Conservation (phyloP, 2,797 vertebrate species). For the Sciurus carolinensis region DNA sequence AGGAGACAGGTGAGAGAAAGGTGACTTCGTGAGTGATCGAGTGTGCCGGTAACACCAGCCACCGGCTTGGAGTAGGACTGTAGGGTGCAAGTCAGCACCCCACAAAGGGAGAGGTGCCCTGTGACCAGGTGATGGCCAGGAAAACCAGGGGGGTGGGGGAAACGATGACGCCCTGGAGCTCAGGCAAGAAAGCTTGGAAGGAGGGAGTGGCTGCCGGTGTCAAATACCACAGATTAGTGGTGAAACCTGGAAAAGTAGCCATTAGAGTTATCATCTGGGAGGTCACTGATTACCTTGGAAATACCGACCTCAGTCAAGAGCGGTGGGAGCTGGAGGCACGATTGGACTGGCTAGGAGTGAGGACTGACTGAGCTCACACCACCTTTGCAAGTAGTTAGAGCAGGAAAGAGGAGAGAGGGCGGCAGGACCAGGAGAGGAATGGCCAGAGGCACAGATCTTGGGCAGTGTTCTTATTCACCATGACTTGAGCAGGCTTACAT, state of each 20-base stretch:
- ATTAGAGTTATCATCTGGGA: neutral
- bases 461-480: neutral
- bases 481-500: neutral
- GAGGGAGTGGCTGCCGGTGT: neutral
- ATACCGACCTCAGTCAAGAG: neutral
- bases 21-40: neutral
- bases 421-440: neutral
- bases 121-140: neutral
- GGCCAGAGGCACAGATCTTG: neutral
- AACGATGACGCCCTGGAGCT: neutral
- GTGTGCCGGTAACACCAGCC: neutral
- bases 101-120: neutral
- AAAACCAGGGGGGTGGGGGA: neutral
- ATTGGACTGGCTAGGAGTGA: neutral
- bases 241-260: neutral
- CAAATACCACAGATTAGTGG: neutral
- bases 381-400: neutral
- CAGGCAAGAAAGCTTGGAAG: neutral
- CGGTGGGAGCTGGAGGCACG: neutral
- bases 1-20: neutral
- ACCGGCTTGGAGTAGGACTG: neutral
- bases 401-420: neutral
- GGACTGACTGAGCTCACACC: neutral
- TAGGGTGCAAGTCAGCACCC: neutral
- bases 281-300: slow-evolving; percentile 44